Percentiles rank a stretch among this genome's conserved stretches.
These are phyloP conservation scores for Nyctibius bracteatus DNA, from an alignment of 2,113 vertebrate genomes.

Conservation along the genomic window DNA sequence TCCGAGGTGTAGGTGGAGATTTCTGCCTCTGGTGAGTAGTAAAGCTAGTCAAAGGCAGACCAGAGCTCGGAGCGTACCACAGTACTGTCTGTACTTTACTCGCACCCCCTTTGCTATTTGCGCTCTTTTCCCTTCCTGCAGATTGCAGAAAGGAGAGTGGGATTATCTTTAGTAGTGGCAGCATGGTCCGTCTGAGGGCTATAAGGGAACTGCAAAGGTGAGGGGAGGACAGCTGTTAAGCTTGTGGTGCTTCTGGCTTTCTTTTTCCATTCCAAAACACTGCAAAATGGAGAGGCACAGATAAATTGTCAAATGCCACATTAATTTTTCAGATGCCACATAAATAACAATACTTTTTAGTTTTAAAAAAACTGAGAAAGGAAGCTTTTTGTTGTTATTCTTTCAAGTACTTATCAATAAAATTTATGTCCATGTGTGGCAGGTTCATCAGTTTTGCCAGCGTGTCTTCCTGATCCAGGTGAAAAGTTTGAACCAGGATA, in stretches of 20 bases:
- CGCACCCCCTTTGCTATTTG: neutral
- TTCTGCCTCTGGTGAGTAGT: neutral
- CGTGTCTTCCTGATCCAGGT: constrained; percentile 80
- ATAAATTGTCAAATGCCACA: neutral
- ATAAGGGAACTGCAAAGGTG: neutral
- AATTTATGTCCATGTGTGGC: neutral
- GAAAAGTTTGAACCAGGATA: constrained; percentile 74
- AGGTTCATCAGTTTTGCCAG: constrained; percentile 77
- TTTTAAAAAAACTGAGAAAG: neutral
- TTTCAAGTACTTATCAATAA: neutral
- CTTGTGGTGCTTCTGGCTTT: neutral
- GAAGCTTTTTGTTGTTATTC: neutral
- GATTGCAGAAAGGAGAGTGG: neutral
- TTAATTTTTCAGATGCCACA: neutral
- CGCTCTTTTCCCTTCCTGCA: too few relatives aligned
- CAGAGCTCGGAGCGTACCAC: neutral
- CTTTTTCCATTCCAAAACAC: neutral
- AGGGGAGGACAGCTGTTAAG: neutral
- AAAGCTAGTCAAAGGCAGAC: neutral
- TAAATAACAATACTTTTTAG: neutral
- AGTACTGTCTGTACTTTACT: neutral
- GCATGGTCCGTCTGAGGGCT: neutral
- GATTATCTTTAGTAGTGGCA: neutral
- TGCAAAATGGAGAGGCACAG: neutral
- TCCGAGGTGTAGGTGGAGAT: neutral